A percentile compares a stretch with the other conserved stretches of the same genome.
Evolutionary conservation across 1,140 invertebrate genomes (phyloP).

Genomic region (Nasonia longicornis): DNA sequence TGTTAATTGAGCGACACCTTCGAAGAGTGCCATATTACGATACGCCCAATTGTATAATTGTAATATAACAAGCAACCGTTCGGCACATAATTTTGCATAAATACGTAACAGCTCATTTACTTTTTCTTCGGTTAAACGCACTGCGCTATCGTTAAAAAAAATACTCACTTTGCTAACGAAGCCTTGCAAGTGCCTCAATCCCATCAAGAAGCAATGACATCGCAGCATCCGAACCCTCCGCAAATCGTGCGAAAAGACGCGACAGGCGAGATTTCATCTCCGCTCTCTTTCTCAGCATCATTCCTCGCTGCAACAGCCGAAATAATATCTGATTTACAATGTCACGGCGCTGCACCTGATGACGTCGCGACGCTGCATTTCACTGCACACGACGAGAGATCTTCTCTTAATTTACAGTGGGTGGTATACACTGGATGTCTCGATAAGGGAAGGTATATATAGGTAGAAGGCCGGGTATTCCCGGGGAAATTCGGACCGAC

Average conservation of each 20-base stretch:
- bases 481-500: neutral
- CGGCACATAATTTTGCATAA: neutral
- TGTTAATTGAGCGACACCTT: neutral
- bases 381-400: no score
- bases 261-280: conserved; percentile 16
- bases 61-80: neutral
- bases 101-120: neutral
- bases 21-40: conserved; percentile 1
- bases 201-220: neutral
- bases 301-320: no score
- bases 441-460: no score
- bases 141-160: no score
- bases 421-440: no score
- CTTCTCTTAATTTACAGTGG: conserved; percentile 10
- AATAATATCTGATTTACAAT: conserved; percentile 18
- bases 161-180: no score
- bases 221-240: neutral
- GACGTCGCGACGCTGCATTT: no score
- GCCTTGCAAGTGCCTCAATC: neutral
- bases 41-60: neutral
- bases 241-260: conserved; percentile 30
- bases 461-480: neutral
- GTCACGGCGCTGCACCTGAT: no score
- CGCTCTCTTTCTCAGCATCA: neutral
- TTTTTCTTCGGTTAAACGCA: no score